Conservation (phyloP, 2,797 vertebrate genomes). For the Ceyx erithaca region DNA sequence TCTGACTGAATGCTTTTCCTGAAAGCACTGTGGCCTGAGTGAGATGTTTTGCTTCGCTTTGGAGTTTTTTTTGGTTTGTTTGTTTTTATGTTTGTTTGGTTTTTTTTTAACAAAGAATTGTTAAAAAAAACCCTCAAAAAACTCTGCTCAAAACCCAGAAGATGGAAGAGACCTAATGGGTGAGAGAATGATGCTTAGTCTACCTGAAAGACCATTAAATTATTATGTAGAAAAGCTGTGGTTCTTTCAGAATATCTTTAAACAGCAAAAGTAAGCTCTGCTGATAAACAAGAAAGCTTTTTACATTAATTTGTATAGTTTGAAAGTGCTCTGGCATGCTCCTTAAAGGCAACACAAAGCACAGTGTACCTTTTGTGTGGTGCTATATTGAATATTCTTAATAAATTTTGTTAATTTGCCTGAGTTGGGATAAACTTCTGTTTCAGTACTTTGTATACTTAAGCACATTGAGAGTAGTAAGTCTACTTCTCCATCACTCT, state of each 20-base stretch:
- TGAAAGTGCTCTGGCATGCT: slow-evolving; percentile 22
- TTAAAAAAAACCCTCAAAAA: too few species aligned
- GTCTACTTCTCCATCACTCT: background rate
- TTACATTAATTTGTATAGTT: slow-evolving; percentile 31
- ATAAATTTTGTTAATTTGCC: slow-evolving; percentile 55
- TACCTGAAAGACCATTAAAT: background rate
- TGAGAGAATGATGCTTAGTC: background rate
- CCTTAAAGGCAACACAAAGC: slow-evolving; percentile 42
- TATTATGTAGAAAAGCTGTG: background rate
- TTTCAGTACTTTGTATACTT: background rate
- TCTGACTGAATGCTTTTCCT: background rate
- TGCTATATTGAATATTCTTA: slow-evolving; percentile 44
- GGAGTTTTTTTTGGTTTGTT: too few species aligned
- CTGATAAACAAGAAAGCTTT: slow-evolving; percentile 12
- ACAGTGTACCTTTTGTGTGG: slow-evolving; percentile 56
- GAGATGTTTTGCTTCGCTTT: background rate
- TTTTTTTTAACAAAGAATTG: background rate
- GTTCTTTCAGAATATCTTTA: slow-evolving; percentile 4
- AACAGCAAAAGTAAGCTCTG: background rate
- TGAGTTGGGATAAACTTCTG: slow-evolving; percentile 1
- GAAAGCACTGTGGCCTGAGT: background rate
- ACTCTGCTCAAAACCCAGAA: background rate
- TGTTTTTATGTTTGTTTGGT: too few species aligned
- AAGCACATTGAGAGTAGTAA: background rate
- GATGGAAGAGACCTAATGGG: background rate